Evolutionary conservation across 1,140 invertebrate species (phyloP).

Genomic region (Brachionus angularis): DNA sequence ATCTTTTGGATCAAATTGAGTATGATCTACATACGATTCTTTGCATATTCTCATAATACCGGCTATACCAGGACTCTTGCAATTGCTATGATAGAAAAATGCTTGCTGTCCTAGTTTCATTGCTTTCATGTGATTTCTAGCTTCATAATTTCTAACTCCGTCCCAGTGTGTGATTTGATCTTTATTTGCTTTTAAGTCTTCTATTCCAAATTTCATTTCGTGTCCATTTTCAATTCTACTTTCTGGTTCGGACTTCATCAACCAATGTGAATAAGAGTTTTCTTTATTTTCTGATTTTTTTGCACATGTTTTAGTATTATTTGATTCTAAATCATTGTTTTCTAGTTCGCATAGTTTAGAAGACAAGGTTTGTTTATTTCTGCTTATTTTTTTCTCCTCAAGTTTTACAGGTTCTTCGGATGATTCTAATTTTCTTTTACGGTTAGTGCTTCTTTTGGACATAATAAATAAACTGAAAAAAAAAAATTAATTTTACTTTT

Average conservation of each 20-base stretch:
- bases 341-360: slow-evolving; percentile 5
- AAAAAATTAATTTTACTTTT: no score
- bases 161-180: slow-evolving; percentile 55
- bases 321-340: no score
- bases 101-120: slow-evolving; percentile 53
- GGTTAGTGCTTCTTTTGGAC: no score
- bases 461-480: no score
- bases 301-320: no score
- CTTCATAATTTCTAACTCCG: slow-evolving; percentile 57
- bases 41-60: slow-evolving; percentile 52
- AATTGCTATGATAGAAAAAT: slow-evolving; percentile 58
- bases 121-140: slow-evolving; percentile 54
- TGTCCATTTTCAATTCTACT: slow-evolving; percentile 52
- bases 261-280: slow-evolving; percentile 47
- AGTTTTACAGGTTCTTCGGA: slow-evolving; percentile 18
- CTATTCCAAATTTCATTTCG: slow-evolving; percentile 56
- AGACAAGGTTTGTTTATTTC: background rate
- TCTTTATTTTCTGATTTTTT: slow-evolving; percentile 24
- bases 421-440: no score
- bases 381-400: background rate
- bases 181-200: slow-evolving; percentile 52
- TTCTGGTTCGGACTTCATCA: slow-evolving; percentile 55
- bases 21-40: slow-evolving; percentile 54
- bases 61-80: slow-evolving; percentile 55
- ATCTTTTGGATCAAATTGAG: slow-evolving; percentile 54